Evolutionary conservation across 2,888 invertebrate genomes (phyloP).

Genomic region (Gnatocerus cornutus): DNA sequence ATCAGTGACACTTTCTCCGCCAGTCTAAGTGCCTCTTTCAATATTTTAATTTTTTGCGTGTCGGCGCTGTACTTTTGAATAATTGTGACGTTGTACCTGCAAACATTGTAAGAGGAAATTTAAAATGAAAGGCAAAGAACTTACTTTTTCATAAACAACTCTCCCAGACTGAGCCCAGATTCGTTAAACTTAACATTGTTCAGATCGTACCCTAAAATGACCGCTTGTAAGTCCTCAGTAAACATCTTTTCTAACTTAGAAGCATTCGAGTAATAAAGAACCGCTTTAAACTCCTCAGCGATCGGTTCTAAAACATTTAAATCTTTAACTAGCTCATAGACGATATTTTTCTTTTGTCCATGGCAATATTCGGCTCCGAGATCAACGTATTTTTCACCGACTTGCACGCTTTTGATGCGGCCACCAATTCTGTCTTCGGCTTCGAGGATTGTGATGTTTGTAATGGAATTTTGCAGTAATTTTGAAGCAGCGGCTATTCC

Average conservation of each 20-base stretch:
- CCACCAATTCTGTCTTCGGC: constrained; percentile 61
- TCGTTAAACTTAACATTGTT: constrained; percentile 9
- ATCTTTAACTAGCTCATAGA: constrained; percentile 56
- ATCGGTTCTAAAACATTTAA: constrained; percentile 45
- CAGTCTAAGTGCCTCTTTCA: constrained; percentile 50
- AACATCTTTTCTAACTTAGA: constrained; percentile 11
- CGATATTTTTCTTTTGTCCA: constrained; percentile 58
- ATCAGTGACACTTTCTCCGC: constrained; percentile 48
- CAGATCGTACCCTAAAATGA: constrained; percentile 25
- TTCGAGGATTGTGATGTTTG: constrained; percentile 69
- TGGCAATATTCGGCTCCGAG: constrained; percentile 61
- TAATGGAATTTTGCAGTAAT: constrained; percentile 70
- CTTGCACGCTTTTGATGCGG: constrained; percentile 53
- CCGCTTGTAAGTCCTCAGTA: not conserved
- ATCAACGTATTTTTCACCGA: constrained; percentile 35
- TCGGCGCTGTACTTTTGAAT: constrained; percentile 49
- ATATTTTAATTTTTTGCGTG: constrained; percentile 48
- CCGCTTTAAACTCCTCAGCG: constrained; percentile 13
- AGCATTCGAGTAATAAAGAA: constrained; percentile 51
- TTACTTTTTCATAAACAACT: constrained; percentile 19
- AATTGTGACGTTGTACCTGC: constrained; percentile 32
- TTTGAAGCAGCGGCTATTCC: constrained; percentile 74
- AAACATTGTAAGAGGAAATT: too few species aligned
- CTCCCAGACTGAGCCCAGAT: constrained; percentile 39
- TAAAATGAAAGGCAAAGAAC: not conserved